phyloP scores from a whole-genome alignment of 2,888 invertebrate species.

The Abrostola tripartita region DNA sequence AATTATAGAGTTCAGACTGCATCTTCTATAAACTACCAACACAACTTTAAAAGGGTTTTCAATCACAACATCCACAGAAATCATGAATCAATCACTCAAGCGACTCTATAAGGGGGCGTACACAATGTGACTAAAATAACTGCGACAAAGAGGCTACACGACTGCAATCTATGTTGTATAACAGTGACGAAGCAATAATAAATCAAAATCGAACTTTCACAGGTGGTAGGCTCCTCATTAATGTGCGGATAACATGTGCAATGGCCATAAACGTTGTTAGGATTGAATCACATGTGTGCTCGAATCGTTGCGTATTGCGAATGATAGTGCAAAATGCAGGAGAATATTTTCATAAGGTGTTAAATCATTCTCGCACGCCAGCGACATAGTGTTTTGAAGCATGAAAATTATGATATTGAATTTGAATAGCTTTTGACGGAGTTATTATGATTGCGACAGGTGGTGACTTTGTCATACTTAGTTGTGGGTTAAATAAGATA shows the following conservation, averaged over 20 bases:
- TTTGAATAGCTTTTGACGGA: slow-evolving; percentile 12
- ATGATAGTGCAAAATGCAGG: slow-evolving; percentile 19
- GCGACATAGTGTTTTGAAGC: background rate
- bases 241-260: slow-evolving; percentile 47
- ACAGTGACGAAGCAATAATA: slow-evolving; percentile 57
- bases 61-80: slow-evolving; percentile 24
- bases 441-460: background rate
- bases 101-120: slow-evolving; percentile 26
- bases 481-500: too few species aligned
- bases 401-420: slow-evolving; percentile 3
- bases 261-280: slow-evolving; percentile 27
- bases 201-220: slow-evolving; percentile 66
- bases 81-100: slow-evolving; percentile 32
- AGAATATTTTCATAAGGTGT: slow-evolving; percentile 17
- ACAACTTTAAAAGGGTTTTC: slow-evolving; percentile 9
- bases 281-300: slow-evolving; percentile 27
- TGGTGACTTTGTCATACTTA: background rate
- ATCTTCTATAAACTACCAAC: background rate
- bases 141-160: slow-evolving; percentile 24
- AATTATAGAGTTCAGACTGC: background rate
- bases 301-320: slow-evolving; percentile 16
- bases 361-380: slow-evolving; percentile 22
- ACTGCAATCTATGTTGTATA: slow-evolving; percentile 52
- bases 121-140: slow-evolving; percentile 33
- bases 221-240: slow-evolving; percentile 48